Evolutionary conservation across 2,888 invertebrate species (phyloP), one percentile per base, ranked within the genome.

Genomic region (Caenorhabditis sp.): DNA sequence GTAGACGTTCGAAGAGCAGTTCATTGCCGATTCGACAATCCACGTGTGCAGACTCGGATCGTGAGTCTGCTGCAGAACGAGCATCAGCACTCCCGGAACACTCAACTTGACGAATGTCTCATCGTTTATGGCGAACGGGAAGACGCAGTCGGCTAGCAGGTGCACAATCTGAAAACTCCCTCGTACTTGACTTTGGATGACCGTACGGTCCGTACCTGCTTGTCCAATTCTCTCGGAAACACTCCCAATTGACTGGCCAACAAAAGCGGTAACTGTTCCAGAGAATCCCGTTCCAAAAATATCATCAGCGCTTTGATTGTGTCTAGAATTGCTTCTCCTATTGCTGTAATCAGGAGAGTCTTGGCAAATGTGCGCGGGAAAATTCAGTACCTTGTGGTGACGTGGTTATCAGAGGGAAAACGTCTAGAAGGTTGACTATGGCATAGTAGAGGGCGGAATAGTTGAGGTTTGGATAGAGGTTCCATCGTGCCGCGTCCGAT

Each of bases 31-130:
- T 90, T 99, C 98, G 72, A 98, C 91, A 37, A 98, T 92, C 91
- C 97, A 96, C 90, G 96, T 95, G 91, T 98, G 98, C 89, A 95
- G 95, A 94, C 95, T 94, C 87, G 95, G 94, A 90, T 95, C 95
- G 80, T 92, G 94, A 0, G 96, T 95, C 90, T 97, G 96, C 89
- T 98, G 97, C 89, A 98, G 94, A 30, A 98, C 94, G 93, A 97
- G 94, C 94, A 98, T 96, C 73, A 99, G 93, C 65, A 98, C 95
- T 37, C 96, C 86, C 4, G 89, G 86, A 5, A 88, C 78, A 9
- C 85, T 84, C 8, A 81, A 61, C n/a, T 83, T 73, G 22, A 81
- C 82, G 52, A 78, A 76, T 37, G 83, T 81, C n/a, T 87, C 86
- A 3, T 84, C 80, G 8, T 72, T 72, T 52, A 98, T 94, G 22